phyloP scores from a whole-genome alignment of 2,888 invertebrate genomes.

The Oscheius sp. region DNA sequence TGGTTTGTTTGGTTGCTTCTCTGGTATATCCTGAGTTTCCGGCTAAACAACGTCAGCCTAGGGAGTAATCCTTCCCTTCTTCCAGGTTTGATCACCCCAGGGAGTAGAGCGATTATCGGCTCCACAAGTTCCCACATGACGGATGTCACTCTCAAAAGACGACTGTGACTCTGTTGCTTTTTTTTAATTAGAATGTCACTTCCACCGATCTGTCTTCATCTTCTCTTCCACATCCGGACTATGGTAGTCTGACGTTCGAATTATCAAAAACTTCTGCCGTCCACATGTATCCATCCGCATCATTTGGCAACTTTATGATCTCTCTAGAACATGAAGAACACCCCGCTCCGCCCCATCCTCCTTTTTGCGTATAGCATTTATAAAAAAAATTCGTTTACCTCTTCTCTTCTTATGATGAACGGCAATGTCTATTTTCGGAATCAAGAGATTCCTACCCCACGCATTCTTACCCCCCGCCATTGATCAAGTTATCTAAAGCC shows the following conservation, averaged over 20 bases:
- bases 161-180: slow-evolving; percentile 1
- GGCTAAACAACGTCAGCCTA: background rate
- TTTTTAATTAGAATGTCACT: slow-evolving; percentile 8
- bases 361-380: background rate
- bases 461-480: slow-evolving; percentile 13
- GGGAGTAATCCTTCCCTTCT: slow-evolving; percentile 13
- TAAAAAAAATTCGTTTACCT: background rate
- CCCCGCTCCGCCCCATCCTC: background rate
- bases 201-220: background rate
- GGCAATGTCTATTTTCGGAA: slow-evolving; percentile 2
- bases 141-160: slow-evolving; percentile 10
- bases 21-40: background rate
- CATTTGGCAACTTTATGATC: background rate
- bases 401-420: background rate
- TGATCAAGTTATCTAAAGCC: slow-evolving; percentile 24
- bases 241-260: background rate
- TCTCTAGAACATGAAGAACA: background rate
- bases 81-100: slow-evolving; percentile 24
- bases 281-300: background rate
- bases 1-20: background rate
- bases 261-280: background rate
- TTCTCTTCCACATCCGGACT: no score
- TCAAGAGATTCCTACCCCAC: background rate
- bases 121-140: slow-evolving; percentile 22
- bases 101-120: slow-evolving; percentile 22